phyloP scores from a whole-genome alignment of 35 echinoderm and acorn worm genomes.

The Chiridota heheva region DNA sequence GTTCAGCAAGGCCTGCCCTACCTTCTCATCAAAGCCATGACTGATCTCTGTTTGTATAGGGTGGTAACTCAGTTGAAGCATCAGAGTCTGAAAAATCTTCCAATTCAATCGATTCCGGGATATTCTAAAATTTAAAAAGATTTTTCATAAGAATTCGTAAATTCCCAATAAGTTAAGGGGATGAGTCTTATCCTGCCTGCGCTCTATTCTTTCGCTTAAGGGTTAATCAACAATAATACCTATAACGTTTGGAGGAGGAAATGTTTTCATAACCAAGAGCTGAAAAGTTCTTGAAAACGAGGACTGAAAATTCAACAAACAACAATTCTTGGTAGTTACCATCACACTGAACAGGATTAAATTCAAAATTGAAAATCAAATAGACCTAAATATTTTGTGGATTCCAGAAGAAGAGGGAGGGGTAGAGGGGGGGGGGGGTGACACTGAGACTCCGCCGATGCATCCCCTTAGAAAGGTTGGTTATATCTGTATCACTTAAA shows the following conservation, averaged over 20 bases:
- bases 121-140: background rate
- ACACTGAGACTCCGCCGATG: background rate
- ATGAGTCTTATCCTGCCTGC: background rate
- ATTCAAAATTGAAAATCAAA: too few species aligned
- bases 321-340: too few species aligned
- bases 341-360: too few species aligned
- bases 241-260: background rate
- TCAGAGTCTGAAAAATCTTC: background rate
- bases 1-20: too few species aligned
- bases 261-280: background rate
- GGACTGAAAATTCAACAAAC: too few species aligned
- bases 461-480: too few species aligned
- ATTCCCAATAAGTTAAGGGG: background rate
- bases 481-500: background rate
- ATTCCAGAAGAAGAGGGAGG: too few species aligned
- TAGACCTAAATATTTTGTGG: too few species aligned
- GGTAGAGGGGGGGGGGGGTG: background rate
- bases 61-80: slow-evolving; percentile 12
- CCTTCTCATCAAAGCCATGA: too few species aligned
- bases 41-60: slow-evolving; percentile 24
- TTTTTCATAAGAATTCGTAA: background rate
- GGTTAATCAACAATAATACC: background rate
- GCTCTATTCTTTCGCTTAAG: background rate
- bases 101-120: slow-evolving; percentile 21
- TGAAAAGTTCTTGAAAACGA: background rate